Base-by-base conservation (phyloP, 2,113 vertebrate genomes). In the Hippocampus abdominalis region DNA sequence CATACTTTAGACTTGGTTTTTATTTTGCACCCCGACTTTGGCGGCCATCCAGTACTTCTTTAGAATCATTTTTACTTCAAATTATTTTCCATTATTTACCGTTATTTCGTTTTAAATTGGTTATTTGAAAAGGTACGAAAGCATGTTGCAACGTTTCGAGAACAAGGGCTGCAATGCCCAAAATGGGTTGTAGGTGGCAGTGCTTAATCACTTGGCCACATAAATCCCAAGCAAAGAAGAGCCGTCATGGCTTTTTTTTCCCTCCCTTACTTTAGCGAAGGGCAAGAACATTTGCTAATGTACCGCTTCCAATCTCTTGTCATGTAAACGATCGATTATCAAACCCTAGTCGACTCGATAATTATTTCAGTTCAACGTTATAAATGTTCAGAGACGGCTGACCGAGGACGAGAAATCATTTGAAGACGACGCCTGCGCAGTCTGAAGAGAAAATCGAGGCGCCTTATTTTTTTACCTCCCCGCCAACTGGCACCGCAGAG, bases 401-500 rank as follows among this genome's bases (percentile, higher is more conserved):
- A 64, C 7, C 9, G 63, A 64, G 3, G 63, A 18, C 23, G 40
- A 48, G 39, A 23, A 12, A 4, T 23, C 42, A 6, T 44, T n/a
- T 44, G 9, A 8, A 2, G 1, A 60, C 39, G 29, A 46, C 88
- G 86, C 86, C 27, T 90, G 89, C 89, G 87, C 84, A 85, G 29
- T 76, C 10, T 0, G 3, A 2, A 1, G 36, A 15, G 11, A 18
- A 23, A 40, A 80, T 76, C 81, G 68, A 88, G 78, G 85, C 82
- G 83, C 84, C 85, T 0, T 1, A 2, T 36, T 36, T 32, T 84
- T 88, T 40, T 86, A 16, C 84, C 70, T 84, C 84, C 68, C 71
- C 74, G 77, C 74, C 81, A 78, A 65, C 75, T 79, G 5, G 73
- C 74, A 67, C 79, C 79, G 85, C 83, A 87, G 86, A 83, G 76